Base-by-base conservation (phyloP, 2,888 invertebrate genomes). In the Platerodrilus igneus region DNA sequence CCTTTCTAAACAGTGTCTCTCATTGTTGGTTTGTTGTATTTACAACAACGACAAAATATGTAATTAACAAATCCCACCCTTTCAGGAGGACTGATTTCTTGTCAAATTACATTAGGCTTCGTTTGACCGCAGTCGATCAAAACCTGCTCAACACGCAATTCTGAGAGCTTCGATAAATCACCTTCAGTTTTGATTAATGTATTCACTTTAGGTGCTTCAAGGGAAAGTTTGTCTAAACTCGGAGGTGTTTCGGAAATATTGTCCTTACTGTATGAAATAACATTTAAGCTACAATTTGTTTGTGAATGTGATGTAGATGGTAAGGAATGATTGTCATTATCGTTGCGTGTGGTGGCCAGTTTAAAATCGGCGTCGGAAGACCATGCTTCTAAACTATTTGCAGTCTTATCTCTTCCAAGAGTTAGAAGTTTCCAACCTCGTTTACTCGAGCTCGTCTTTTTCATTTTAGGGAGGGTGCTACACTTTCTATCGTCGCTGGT, bases 11-110 rank as follows among this genome's bases (percentile, higher is more conserved):
- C 67, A 62, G 64, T 61, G 54, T 65, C 64, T 48, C 63, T 63
- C 60, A 45, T 38, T 18, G 41, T 37, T 18, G 63, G 51, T 56
- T 62, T 64, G n/a, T n/a, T n/a, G 50, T 67, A 66, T 66, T 64
- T 67, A 64, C 68, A 68, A 58, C 68, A 68, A 45, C 66, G 65
- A 62, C 68, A 68, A 52, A 68, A 67, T 49, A 68, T 67, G 48
- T 66, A 68, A 51, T 63, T 66, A 53, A 63, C 57, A 42, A 67
- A 64, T 48, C 66, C 62, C 51, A 62, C 66, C 53, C 57, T 53
- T 38, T 65, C 65, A 10, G 60, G 57, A 44, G 62, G 58, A 52
- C 56, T 57, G 30, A 65, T 59, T 53, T 66, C 63, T 48, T 68
- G 67, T 68, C 67, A 68, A 56, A 68, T 68, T 47, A 65, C 32